Evolutionary conservation across 2,888 invertebrate genomes (phyloP), one percentile per base, ranked within the genome.

Genomic region (Hanleya hanleyi): DNA sequence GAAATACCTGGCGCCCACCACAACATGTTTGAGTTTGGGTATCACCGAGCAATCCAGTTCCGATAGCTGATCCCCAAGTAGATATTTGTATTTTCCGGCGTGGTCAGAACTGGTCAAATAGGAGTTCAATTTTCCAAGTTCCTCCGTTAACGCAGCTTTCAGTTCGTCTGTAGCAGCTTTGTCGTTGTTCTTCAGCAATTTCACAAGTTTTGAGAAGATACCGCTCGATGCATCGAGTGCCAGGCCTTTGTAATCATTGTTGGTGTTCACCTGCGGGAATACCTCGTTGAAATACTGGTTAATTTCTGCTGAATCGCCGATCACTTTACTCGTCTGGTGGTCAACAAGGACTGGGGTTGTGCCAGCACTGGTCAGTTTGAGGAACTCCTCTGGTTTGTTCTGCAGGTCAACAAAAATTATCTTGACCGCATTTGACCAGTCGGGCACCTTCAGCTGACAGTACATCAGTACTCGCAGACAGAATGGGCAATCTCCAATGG

Each of bases 401-500:
- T 29, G 35, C 18, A 77, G 73, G 51, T 83, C 77, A 0, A 84
- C 70, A 7, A 77, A 74, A 3, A 47, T 75, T 1, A 80, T 57
- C 26, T 77, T 77, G 29, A 80, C 35, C 9, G 77, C 73, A 9
- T 74, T 62, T 12, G 35, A 5, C 18, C 18, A 64, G 0, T 69
- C 37, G 0, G 73, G 73, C 0, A 80, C 66, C 62, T 79, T 81
- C 61, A 84, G 38, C n/a, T 57, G 50, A 4, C 76, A 67, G 49
- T 71, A 80, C 81, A 84, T 82, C 47, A 71, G 64, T 0, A 70
- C 79, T 29, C 78, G 64, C 64, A 81, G 81, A 29, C 80, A 81
- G 71, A 84, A 84, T 7, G 84, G 84, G 69, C 84, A 84, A 61
- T 84, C 84, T 1, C 83, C 83, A 12, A 83, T 51, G n/a, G 64